Percentiles rank a stretch among this genome's conserved stretches.
phyloP scores from a whole-genome alignment of 2,113 vertebrate genomes.

The Gymnarchus niloticus region DNA sequence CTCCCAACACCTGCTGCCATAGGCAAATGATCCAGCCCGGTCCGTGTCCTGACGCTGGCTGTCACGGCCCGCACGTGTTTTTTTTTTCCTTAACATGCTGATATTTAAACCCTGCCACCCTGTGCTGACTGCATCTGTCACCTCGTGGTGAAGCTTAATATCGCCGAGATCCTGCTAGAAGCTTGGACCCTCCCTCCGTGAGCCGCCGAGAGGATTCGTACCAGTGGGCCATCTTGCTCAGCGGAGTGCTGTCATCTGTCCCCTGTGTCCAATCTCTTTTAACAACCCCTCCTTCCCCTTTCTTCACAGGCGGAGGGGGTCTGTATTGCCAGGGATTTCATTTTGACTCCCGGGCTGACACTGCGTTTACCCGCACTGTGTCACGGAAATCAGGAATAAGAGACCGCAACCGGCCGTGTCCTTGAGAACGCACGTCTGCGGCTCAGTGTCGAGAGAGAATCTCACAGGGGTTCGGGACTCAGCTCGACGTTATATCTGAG shows the following conservation, averaged over 20 bases:
- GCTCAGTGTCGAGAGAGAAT: not conserved
- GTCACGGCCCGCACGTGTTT: not conserved
- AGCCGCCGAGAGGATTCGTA: not conserved
- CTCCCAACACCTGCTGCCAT: not conserved
- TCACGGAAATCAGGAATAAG: not conserved
- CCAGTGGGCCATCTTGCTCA: not conserved
- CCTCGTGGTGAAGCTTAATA: not conserved
- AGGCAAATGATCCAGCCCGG: not conserved
- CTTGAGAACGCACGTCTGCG: not conserved
- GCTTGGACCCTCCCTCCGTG: not conserved
- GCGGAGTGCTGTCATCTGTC: not conserved
- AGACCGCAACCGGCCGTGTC: not conserved
- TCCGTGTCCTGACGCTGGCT: not conserved
- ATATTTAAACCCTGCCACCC: not conserved
- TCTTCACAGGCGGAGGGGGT: not conserved
- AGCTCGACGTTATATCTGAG: not conserved
- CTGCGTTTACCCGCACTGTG: slow-evolving; percentile 1
- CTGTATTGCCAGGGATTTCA: not conserved
- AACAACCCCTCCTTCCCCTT: not conserved
- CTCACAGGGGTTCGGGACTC: not conserved
- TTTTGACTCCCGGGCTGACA: not conserved
- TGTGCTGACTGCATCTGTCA: not conserved
- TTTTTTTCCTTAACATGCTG: not conserved
- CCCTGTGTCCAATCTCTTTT: not conserved
- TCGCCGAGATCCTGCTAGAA: not conserved